Conservation (phyloP, 2,797 vertebrate species). For the Scleropages formosus region DNA sequence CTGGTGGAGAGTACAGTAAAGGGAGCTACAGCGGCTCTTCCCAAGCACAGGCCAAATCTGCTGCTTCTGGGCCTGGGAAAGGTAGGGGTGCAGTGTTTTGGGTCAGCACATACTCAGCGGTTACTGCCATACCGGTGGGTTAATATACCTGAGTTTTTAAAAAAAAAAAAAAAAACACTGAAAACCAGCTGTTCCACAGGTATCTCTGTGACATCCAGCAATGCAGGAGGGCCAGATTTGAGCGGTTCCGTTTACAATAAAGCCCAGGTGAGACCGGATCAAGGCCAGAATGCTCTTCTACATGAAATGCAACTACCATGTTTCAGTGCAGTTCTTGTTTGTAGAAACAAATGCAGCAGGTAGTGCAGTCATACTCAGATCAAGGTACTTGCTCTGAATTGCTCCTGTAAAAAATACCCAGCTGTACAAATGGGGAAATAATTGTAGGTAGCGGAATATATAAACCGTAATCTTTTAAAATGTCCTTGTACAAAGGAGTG, state of each 20-base stretch:
- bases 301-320: too few species aligned
- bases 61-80: constrained; percentile 89
- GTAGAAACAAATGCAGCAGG: too few species aligned
- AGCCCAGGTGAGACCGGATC: constrained; percentile 76
- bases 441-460: too few species aligned
- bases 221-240: constrained; percentile 87
- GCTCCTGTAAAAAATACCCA: too few species aligned
- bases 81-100: constrained; percentile 65
- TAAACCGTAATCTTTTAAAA: too few species aligned
- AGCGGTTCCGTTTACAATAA: constrained; percentile 90
- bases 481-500: too few species aligned
- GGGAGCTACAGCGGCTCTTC: constrained; percentile 87
- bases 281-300: neutral
- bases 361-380: too few species aligned
- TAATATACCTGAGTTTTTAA: neutral
- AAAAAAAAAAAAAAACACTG: neutral
- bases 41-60: constrained; percentile 89
- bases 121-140: neutral
- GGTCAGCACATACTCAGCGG: too few species aligned
- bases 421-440: too few species aligned
- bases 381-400: too few species aligned
- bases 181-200: constrained; percentile 50
- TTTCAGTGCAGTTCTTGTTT: too few species aligned
- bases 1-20: constrained; percentile 90
- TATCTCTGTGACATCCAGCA: constrained; percentile 70